Conservation (phyloP, 2,888 invertebrate genomes). For the Oscheius sp. region DNA sequence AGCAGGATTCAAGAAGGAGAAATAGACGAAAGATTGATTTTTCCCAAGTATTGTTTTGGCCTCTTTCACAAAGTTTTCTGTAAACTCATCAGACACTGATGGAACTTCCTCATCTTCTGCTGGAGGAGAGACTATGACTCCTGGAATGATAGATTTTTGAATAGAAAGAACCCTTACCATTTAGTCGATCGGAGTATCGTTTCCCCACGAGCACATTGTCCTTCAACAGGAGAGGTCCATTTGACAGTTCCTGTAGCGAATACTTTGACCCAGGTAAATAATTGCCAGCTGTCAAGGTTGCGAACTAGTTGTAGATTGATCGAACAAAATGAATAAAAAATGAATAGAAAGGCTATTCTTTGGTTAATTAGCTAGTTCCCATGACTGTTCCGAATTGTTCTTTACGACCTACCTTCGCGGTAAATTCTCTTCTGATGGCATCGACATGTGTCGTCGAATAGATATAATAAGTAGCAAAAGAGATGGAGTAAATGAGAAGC, state of each 20-base stretch:
- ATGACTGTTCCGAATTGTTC: too few species aligned
- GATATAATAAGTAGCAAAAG: slow-evolving; percentile 13
- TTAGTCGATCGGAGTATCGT: neutral
- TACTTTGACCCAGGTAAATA: too few species aligned
- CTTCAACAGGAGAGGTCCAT: slow-evolving; percentile 28
- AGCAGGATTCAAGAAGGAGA: slow-evolving; percentile 58
- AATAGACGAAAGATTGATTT: slow-evolving; percentile 35
- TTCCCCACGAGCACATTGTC: neutral
- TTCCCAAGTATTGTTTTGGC: neutral
- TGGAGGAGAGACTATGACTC: neutral
- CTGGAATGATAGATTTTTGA: slow-evolving; percentile 1
- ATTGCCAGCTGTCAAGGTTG: too few species aligned
- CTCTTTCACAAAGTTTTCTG: neutral
- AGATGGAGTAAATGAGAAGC: slow-evolving; percentile 9
- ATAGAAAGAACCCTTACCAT: too few species aligned
- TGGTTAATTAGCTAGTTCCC: too few species aligned
- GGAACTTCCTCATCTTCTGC: neutral
- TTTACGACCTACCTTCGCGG: slow-evolving; percentile 6
- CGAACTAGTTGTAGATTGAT: too few species aligned
- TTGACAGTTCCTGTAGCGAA: slow-evolving; percentile 13
- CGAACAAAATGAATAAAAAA: too few species aligned
- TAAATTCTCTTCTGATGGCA: slow-evolving; percentile 14
- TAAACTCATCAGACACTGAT: neutral
- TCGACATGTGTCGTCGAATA: slow-evolving; percentile 8
- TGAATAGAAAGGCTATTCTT: too few species aligned